Evolutionary conservation across 2,797 vertebrate genomes (phyloP).

Genomic region (Esox lucius): DNA sequence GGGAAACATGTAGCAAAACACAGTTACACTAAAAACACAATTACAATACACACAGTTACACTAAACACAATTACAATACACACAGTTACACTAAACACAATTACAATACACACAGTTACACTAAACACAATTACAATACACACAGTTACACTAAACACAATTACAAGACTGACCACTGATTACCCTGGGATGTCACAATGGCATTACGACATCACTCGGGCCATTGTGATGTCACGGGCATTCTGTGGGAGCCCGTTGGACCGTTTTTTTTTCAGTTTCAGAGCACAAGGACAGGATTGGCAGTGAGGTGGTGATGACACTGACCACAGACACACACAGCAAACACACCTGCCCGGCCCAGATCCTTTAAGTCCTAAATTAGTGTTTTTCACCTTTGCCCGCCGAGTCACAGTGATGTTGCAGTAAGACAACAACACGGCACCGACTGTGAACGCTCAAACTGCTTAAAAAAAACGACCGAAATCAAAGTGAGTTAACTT

Average conservation of each 20-base stretch:
- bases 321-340: neutral
- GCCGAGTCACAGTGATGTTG: slow-evolving; percentile 68
- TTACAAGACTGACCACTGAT: neutral
- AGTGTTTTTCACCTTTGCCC: slow-evolving; percentile 66
- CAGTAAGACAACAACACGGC: slow-evolving; percentile 35
- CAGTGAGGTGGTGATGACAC: neutral
- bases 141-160: too few species aligned
- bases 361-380: slow-evolving; percentile 63
- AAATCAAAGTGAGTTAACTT: neutral
- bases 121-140: too few species aligned
- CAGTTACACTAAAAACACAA: too few species aligned
- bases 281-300: neutral
- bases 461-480: neutral
- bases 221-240: neutral
- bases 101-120: too few species aligned
- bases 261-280: too few species aligned
- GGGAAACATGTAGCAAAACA: too few species aligned
- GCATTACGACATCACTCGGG: neutral
- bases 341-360: neutral
- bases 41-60: too few species aligned
- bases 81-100: too few species aligned
- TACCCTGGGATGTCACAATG: neutral
- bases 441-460: neutral
- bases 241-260: slow-evolving; percentile 1
- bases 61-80: too few species aligned